phyloP scores from a whole-genome alignment of 1,140 invertebrate species.

The Papilio helenus region DNA sequence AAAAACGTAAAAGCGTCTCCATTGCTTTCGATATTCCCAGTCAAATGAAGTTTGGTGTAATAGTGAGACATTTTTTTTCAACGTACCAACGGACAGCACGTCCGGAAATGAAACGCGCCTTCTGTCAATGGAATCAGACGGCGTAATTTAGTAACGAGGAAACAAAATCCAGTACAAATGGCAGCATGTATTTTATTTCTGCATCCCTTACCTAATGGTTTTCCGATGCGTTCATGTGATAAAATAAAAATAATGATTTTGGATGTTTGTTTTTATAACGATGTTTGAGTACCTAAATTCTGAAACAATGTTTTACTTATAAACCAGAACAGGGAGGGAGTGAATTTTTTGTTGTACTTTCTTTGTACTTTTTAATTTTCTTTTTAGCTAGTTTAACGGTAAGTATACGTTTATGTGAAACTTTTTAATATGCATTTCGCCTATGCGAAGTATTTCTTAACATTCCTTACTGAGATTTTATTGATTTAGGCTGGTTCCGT shows the following conservation, averaged over 20 bases:
- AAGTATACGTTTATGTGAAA: neutral
- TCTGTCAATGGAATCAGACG: constrained; percentile 66
- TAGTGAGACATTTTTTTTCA: constrained; percentile 78
- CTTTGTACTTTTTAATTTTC: neutral
- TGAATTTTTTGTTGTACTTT: neutral
- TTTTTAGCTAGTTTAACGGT: too few relatives aligned
- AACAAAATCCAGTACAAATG: neutral
- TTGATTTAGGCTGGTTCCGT: neutral
- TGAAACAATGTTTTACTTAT: neutral
- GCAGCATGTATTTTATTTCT: neutral
- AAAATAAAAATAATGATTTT: constrained; percentile 13
- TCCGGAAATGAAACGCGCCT: constrained; percentile 76
- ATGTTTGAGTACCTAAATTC: neutral
- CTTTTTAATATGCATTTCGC: neutral
- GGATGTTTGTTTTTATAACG: constrained; percentile 14
- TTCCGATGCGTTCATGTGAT: neutral
- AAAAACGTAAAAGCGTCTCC: constrained; percentile 42
- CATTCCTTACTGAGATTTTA: neutral
- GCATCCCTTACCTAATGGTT: neutral
- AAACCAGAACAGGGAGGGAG: neutral
- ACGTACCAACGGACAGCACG: constrained; percentile 58
- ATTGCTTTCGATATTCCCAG: constrained; percentile 53
- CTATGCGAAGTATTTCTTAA: neutral
- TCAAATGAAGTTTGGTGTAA: constrained; percentile 79
- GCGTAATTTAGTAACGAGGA: neutral